phyloP scores from a whole-genome alignment of 2,888 invertebrate species.

The Ephialtes manifestator region DNA sequence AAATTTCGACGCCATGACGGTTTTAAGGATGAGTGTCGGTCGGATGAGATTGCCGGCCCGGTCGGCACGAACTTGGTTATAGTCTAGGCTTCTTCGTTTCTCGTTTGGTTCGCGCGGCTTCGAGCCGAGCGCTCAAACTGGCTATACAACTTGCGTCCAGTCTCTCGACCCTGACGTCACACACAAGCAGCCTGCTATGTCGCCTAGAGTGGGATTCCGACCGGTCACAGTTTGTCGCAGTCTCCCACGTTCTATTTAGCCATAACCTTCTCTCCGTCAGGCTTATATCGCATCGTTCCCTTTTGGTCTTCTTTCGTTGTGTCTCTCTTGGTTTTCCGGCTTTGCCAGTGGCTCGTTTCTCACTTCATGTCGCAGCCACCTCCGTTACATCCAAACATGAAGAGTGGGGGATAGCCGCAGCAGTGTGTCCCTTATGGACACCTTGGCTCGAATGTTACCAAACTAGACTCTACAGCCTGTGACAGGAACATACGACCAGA shows the following conservation, averaged over 20 bases:
- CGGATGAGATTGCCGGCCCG: slow-evolving; percentile 51
- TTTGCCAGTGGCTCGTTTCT: slow-evolving; percentile 24
- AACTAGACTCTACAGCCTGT: neutral
- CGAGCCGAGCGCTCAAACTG: slow-evolving; percentile 70
- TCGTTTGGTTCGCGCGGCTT: slow-evolving; percentile 61
- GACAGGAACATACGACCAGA: slow-evolving; percentile 9
- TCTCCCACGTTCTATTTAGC: slow-evolving; percentile 43
- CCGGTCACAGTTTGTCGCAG: slow-evolving; percentile 70
- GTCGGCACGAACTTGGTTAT: slow-evolving; percentile 50
- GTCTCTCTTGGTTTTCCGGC: slow-evolving; percentile 1
- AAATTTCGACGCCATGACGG: slow-evolving; percentile 61
- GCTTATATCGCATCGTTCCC: slow-evolving; percentile 23
- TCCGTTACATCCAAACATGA: neutral
- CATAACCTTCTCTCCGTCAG: slow-evolving; percentile 20
- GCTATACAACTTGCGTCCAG: slow-evolving; percentile 66
- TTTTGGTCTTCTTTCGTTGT: slow-evolving; percentile 20
- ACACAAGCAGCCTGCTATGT: slow-evolving; percentile 30
- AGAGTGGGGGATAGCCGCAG: slow-evolving; percentile 15
- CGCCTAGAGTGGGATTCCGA: slow-evolving; percentile 79
- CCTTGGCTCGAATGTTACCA: neutral
- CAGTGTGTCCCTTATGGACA: slow-evolving; percentile 5
- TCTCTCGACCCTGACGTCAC: slow-evolving; percentile 66
- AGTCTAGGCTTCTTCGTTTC: slow-evolving; percentile 59
- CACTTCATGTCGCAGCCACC: slow-evolving; percentile 20
- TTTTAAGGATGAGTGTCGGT: slow-evolving; percentile 8